Evolutionary conservation across 2,888 invertebrate genomes (phyloP).

Genomic region (Lasius fuliginosus): DNA sequence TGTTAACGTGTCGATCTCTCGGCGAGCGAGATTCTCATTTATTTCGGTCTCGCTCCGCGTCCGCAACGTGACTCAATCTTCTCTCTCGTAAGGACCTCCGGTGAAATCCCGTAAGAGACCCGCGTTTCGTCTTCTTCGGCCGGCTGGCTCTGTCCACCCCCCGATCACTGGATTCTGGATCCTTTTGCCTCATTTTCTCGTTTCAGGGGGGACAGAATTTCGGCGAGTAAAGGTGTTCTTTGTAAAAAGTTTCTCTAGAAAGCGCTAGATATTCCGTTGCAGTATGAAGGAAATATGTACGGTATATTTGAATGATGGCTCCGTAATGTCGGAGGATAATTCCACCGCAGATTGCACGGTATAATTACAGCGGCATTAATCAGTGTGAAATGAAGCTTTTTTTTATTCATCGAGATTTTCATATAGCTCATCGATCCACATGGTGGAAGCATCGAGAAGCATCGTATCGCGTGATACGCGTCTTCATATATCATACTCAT

Average conservation of each 20-base stretch:
- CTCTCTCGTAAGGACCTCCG: conserved; percentile 11
- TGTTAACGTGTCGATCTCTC: conserved; percentile 61
- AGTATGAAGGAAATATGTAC: conserved; percentile 9
- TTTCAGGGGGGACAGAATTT: conserved; percentile 3
- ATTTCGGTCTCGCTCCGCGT: conserved; percentile 62
- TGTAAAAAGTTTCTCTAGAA: conserved; percentile 5
- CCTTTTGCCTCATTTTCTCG: conserved; percentile 4
- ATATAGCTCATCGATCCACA: background rate
- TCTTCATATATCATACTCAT: conserved; percentile 25
- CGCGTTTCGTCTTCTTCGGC: conserved; percentile 10
- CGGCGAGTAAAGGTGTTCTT: background rate
- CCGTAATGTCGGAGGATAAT: conserved; percentile 9
- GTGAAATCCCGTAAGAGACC: conserved; percentile 18
- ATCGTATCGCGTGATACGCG: background rate
- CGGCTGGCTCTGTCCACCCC: conserved; percentile 12
- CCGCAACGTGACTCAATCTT: conserved; percentile 69
- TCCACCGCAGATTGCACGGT: background rate
- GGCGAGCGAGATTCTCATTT: conserved; percentile 55
- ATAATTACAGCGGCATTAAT: conserved; percentile 32
- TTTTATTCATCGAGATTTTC: conserved; percentile 16
- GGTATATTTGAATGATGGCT: conserved; percentile 29
- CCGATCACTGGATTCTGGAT: background rate
- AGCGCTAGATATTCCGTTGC: conserved; percentile 8
- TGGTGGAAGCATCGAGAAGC: background rate
- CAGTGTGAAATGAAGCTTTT: background rate